Percentiles rank a stretch among this genome's conserved stretches.
Conservation (phyloP, 2,113 vertebrate genomes). For the Melierax canorus region DNA sequence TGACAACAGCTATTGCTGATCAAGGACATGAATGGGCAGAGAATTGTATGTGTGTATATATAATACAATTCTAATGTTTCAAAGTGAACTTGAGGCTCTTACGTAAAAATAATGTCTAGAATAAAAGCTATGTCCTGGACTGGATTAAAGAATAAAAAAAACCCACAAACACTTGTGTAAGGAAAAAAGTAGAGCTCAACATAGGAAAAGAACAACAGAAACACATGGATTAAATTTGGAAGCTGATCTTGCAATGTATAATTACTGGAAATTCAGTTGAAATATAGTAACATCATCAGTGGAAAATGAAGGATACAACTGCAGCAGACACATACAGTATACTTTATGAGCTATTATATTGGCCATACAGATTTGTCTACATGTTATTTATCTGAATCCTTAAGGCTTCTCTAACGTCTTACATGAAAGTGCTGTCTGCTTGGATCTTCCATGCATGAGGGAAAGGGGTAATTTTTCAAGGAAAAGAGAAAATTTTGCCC, state of each 20-base stretch:
- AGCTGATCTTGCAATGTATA: constrained; percentile 49
- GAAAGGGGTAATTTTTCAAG: constrained; percentile 31
- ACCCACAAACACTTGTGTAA: neutral
- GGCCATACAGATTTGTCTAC: constrained; percentile 56
- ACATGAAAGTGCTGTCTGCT: constrained; percentile 60
- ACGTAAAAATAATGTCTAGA: constrained; percentile 4
- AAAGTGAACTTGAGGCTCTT: neutral
- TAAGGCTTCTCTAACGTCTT: constrained; percentile 66
- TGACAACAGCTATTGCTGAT: constrained; percentile 3
- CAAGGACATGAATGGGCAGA: constrained; percentile 6
- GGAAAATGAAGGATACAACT: constrained; percentile 56
- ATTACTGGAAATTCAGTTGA: constrained; percentile 32
- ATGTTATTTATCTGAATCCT: constrained; percentile 54
- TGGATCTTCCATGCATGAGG: constrained; percentile 72
- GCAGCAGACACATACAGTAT: constrained; percentile 58
- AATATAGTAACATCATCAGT: constrained; percentile 27
- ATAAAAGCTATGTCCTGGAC: constrained; percentile 3
- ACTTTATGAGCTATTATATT: constrained; percentile 61
- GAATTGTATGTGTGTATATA: neutral
- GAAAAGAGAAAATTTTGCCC: constrained; percentile 38
- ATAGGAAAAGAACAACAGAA: constrained; percentile 27
- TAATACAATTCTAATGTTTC: neutral
- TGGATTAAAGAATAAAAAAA: neutral
- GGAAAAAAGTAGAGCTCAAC: neutral
- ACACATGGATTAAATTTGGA: neutral